phyloP scores from a whole-genome alignment of 2,888 invertebrate species.

The Iphiclides podalirius region DNA sequence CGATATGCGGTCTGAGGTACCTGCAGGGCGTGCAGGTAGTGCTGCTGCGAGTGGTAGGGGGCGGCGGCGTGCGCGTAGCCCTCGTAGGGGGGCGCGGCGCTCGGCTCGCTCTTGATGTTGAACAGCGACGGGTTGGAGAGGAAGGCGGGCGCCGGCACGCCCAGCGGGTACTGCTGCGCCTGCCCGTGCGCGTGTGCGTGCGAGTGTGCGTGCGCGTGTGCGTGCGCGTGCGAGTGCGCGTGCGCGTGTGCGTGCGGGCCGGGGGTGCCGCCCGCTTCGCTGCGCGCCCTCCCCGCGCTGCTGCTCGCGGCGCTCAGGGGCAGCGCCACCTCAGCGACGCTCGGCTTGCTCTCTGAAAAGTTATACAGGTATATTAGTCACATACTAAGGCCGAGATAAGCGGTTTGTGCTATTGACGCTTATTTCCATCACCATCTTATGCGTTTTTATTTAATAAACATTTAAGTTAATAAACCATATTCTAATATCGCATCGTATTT shows the following conservation, averaged over 20 bases:
- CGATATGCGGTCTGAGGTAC: no score
- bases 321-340: slow-evolving; percentile 63
- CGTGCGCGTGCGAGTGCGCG: slow-evolving; percentile 32
- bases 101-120: slow-evolving; percentile 74
- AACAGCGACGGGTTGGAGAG: slow-evolving; percentile 59
- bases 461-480: no score
- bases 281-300: slow-evolving; percentile 32
- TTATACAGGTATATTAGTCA: no score
- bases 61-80: slow-evolving; percentile 42
- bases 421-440: no score
- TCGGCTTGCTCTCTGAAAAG: slow-evolving; percentile 61
- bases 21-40: slow-evolving; percentile 79
- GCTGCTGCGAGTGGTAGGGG: slow-evolving; percentile 73
- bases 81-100: slow-evolving; percentile 50
- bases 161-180: slow-evolving; percentile 49
- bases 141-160: slow-evolving; percentile 49
- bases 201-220: slow-evolving; percentile 63
- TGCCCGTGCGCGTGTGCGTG: slow-evolving; percentile 45
- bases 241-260: slow-evolving; percentile 66
- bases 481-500: no score
- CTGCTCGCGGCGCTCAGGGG: slow-evolving; percentile 53
- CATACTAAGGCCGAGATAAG: no score
- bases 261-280: slow-evolving; percentile 72
- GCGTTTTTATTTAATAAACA: no score
- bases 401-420: no score